Percentiles rank a stretch among this genome's conserved stretches.
Evolutionary conservation across 2,888 invertebrate species (phyloP).

Genomic region (Stratiomys singularior): DNA sequence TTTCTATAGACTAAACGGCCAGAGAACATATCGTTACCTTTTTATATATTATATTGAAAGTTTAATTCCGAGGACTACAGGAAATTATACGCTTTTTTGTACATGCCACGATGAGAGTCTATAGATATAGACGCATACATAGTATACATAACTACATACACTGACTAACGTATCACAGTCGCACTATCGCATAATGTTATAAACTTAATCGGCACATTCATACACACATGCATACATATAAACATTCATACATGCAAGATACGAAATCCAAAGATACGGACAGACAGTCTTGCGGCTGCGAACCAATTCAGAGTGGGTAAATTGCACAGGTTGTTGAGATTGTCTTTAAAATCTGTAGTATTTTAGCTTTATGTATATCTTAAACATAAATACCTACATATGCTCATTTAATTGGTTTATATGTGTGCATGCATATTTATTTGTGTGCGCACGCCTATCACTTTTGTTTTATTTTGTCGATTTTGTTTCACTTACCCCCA

Average conservation of each 20-base stretch:
- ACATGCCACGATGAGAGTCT: conserved; percentile 24
- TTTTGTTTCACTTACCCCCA: not conserved
- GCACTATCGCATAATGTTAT: conserved; percentile 21
- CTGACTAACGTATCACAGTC: conserved; percentile 5
- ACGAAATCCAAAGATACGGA: conserved; percentile 2
- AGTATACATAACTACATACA: not conserved
- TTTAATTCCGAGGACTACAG: conserved; percentile 53
- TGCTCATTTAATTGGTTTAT: not conserved
- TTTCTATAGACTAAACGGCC: conserved; percentile 50
- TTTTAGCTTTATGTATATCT: not conserved
- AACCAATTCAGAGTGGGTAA: conserved; percentile 20
- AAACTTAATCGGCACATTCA: not conserved
- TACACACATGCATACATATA: not conserved
- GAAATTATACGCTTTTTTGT: conserved; percentile 48
- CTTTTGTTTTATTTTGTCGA: not conserved
- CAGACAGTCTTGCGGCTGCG: conserved; percentile 9
- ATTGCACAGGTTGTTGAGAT: conserved; percentile 3
- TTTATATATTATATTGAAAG: conserved; percentile 52
- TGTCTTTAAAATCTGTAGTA: not conserved
- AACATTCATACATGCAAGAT: not conserved
- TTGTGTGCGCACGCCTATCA: too few species aligned
- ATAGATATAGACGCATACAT: conserved; percentile 11
- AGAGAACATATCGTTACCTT: conserved; percentile 48
- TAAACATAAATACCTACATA: not conserved
- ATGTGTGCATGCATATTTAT: not conserved